Evolutionary conservation across 2,888 invertebrate genomes (phyloP).

Genomic region (Idaea straminata): DNA sequence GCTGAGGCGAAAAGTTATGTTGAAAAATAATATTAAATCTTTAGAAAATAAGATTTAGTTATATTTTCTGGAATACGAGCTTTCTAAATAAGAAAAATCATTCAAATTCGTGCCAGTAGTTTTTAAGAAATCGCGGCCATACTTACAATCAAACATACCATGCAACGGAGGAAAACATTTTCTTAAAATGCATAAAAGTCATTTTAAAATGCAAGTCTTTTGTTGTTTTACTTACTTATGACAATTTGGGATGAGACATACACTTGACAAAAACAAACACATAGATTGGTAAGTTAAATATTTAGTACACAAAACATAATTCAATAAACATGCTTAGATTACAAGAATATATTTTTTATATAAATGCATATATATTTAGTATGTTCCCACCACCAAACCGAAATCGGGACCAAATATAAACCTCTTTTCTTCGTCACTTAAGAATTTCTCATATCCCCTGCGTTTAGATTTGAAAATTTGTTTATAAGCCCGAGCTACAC

Average conservation of each 20-base stretch:
- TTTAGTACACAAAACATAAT: background rate
- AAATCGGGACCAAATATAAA: slow-evolving; percentile 53
- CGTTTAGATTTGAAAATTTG: slow-evolving; percentile 63
- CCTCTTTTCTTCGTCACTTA: slow-evolving; percentile 87
- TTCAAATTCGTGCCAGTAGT: too few species aligned
- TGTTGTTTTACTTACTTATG: background rate
- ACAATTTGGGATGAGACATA: slow-evolving; percentile 5
- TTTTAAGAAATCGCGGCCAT: too few species aligned
- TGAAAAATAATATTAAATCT: too few species aligned
- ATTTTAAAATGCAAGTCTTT: slow-evolving; percentile 1
- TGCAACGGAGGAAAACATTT: too few species aligned
- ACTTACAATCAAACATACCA: too few species aligned
- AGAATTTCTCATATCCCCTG: slow-evolving; percentile 82
- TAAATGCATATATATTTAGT: slow-evolving; percentile 26
- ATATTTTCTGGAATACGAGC: too few species aligned
- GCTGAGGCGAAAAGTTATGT: too few species aligned
- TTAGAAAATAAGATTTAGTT: too few species aligned
- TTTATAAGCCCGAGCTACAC: slow-evolving; percentile 61
- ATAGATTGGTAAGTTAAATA: background rate
- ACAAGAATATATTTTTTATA: slow-evolving; percentile 6
- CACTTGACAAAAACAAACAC: slow-evolving; percentile 8
- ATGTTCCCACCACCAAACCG: slow-evolving; percentile 61
- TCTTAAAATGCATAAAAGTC: too few species aligned
- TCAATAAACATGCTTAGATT: slow-evolving; percentile 3
- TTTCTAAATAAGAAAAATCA: too few species aligned